Conservation (phyloP, 2,797 vertebrate species). For the Crenichthys baileyi region DNA sequence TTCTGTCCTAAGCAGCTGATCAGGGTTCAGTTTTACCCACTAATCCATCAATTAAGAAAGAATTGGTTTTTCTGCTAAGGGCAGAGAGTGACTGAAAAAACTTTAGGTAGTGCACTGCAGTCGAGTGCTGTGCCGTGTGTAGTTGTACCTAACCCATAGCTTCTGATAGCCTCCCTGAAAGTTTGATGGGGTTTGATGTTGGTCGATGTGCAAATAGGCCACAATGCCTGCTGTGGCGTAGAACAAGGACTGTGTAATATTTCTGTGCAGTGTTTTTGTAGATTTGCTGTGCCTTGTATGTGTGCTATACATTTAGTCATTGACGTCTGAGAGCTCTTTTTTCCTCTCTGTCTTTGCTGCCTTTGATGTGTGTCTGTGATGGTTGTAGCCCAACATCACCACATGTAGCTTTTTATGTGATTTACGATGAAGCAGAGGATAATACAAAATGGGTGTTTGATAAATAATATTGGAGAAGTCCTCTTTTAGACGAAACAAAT, state of each 20-base stretch:
- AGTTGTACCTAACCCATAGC: constrained; percentile 76
- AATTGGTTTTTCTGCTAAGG: constrained; percentile 59
- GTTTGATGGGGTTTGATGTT: constrained; percentile 73
- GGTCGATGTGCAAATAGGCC: constrained; percentile 76
- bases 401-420: constrained; percentile 59
- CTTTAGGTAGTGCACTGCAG: constrained; percentile 67
- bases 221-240: constrained; percentile 78
- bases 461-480: constrained; percentile 13
- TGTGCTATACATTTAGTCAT: constrained; percentile 65
- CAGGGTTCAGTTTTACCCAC: constrained; percentile 28
- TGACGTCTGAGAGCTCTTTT: constrained; percentile 53
- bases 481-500: constrained; percentile 16
- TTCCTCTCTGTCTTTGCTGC: constrained; percentile 42
- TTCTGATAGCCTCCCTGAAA: constrained; percentile 73
- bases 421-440: constrained; percentile 30
- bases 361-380: constrained; percentile 69
- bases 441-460: constrained; percentile 13
- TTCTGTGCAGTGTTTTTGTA: constrained; percentile 75
- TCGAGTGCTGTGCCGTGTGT: constrained; percentile 76
- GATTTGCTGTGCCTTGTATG: constrained; percentile 69
- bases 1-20: constrained; percentile 66
- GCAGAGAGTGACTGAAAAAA: constrained; percentile 54
- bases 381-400: constrained; percentile 68
- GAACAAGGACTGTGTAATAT: constrained; percentile 67
- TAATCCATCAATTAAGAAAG: constrained; percentile 1